phyloP scores from a whole-genome alignment of 2,797 vertebrate species.

The Vireo griseus region DNA sequence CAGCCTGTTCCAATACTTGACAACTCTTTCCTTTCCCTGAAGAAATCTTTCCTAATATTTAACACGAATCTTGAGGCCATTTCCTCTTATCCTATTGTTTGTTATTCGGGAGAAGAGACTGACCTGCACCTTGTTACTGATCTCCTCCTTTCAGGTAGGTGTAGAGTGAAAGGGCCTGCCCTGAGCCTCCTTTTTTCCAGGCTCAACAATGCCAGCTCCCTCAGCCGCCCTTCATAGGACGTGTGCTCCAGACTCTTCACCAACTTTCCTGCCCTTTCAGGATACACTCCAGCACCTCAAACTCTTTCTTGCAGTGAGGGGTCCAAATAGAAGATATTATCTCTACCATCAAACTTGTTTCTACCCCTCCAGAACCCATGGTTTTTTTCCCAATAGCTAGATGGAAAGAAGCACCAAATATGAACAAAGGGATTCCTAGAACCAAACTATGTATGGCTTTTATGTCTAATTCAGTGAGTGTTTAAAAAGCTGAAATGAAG shows the following conservation, averaged over 20 bases:
- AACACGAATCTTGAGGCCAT: neutral
- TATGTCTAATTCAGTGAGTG: neutral
- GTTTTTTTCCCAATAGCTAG: neutral
- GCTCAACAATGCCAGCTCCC: neutral
- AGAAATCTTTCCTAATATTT: neutral
- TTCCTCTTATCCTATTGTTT: neutral
- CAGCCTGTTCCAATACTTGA: neutral
- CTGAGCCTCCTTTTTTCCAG: neutral
- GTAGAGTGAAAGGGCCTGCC: neutral
- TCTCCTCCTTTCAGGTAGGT: neutral
- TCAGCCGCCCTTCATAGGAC: accelerated
- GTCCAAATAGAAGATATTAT: neutral
- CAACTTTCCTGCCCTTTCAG: accelerated
- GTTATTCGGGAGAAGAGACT: neutral
- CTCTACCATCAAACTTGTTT: neutral
- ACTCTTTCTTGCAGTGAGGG: neutral
- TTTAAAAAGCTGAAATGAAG: neutral
- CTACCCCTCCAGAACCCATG: neutral
- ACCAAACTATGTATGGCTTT: neutral
- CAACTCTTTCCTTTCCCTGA: neutral
- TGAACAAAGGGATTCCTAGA: neutral
- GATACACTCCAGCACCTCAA: accelerated
- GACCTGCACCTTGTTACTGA: accelerated
- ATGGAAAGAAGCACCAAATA: neutral
- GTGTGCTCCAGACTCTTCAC: neutral